Evolutionary conservation across 2,113 vertebrate genomes (phyloP), one percentile per base, ranked within the genome.

Genomic region (Trogon surrucura): DNA sequence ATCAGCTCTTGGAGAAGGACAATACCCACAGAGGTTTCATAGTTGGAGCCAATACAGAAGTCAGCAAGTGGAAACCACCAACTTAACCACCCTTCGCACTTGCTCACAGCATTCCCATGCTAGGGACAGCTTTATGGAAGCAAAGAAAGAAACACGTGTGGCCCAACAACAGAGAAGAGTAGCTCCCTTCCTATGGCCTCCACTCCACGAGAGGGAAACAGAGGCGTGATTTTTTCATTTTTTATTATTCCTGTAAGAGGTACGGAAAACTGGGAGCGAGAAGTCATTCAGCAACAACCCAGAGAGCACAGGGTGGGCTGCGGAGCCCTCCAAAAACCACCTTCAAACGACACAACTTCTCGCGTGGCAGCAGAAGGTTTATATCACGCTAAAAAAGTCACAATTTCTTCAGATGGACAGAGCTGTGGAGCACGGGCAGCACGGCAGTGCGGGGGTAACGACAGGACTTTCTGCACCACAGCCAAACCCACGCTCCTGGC

Each of bases 391-490:
- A 12, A 54, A 80, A 41, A 75, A 4, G 4, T n/a, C 26, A 11
- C 36, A 1, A 0, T 45, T 50, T n/a, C 56, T 64, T 58, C 51
- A 32, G 54, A 15, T 6, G 29, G 70, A 4, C 36, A 25, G 58
- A 61, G 58, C 32, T 25, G 29, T 17, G 51, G 14, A 58, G 22
- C 32, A 34, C 0, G 1, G 53, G 69, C 45, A 81, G n/a, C 8
- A 1, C 0, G 3, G 29, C 2, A 48, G 4, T n/a, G 51, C 5
- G 19, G 41, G 77, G 41, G 3, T 17, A 14, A 23, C 9, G 10
- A 29, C 8, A 62, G 25, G 50, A 60, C 5, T 1, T 82, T 22
- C 71, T 32, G 61, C 50, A 9, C 8, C 17, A 6, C 21, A 53
- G 34, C 6, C n/a, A n/a, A 60, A 38, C 7, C 72, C 32, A 4